Evolutionary conservation across 2,888 invertebrate species (phyloP).

Genomic region (Xestia rhomboidea): DNA sequence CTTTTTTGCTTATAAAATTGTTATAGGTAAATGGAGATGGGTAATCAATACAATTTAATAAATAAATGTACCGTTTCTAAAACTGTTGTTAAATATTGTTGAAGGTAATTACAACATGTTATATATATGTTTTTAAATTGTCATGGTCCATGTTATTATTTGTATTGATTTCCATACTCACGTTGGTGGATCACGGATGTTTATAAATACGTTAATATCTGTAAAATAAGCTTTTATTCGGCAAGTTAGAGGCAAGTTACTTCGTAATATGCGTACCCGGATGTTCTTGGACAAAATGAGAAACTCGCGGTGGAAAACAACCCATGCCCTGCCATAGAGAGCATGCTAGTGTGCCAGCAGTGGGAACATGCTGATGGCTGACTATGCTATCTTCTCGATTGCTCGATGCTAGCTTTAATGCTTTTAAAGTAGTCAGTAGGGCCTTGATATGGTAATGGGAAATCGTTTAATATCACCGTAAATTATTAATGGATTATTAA

Average conservation of each 20-base stretch:
- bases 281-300: neutral
- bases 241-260: too few relatives aligned
- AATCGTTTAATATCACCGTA: too few relatives aligned
- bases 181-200: neutral
- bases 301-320: too few relatives aligned
- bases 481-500: too few relatives aligned
- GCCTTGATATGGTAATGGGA: too few relatives aligned
- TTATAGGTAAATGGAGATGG: neutral
- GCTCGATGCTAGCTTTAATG: too few relatives aligned
- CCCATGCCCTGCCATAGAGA: neutral
- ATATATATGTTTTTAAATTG: too few relatives aligned
- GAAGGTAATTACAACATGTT: neutral
- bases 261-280: neutral
- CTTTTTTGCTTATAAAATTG: neutral
- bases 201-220: neutral
- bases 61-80: too few relatives aligned
- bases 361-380: neutral
- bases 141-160: neutral
- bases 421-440: too few relatives aligned
- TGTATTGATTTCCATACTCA: neutral
- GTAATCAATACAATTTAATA: neutral
- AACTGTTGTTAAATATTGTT: neutral
- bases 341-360: neutral
- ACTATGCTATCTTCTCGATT: too few relatives aligned
- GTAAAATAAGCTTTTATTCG: too few relatives aligned